A percentile compares a stretch with the other conserved stretches of the same genome.
Evolutionary conservation across 2,888 invertebrate genomes (phyloP).

Genomic region (Augochlorella aurata): DNA sequence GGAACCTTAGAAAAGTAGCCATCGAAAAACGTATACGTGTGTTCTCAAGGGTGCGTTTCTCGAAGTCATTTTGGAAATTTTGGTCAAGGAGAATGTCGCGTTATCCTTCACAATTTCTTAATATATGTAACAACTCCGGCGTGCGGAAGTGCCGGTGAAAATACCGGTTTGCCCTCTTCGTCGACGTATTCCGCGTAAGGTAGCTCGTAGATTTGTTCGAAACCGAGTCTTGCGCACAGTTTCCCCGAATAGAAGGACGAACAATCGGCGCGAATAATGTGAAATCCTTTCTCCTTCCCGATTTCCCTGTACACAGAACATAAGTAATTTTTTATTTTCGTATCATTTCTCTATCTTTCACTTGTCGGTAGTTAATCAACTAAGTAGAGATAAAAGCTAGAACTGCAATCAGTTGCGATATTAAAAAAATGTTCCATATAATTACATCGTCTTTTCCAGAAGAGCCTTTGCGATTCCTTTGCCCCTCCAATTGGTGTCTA

Average conservation of each 20-base stretch:
- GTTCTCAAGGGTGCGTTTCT: slow-evolving; percentile 31
- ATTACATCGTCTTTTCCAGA: slow-evolving; percentile 86
- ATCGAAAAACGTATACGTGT: background rate
- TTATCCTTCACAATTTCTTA: slow-evolving; percentile 68
- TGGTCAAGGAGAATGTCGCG: slow-evolving; percentile 16
- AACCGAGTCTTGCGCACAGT: slow-evolving; percentile 88
- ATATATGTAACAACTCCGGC: slow-evolving; percentile 84
- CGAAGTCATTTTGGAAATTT: slow-evolving; percentile 21
- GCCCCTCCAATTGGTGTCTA: slow-evolving; percentile 86
- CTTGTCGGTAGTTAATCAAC: too few species aligned
- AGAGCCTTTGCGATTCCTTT: slow-evolving; percentile 87
- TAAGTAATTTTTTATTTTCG: too few species aligned
- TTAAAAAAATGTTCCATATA: background rate
- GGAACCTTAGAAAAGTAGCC: slow-evolving; percentile 6
- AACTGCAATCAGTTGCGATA: background rate
- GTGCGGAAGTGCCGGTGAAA: slow-evolving; percentile 87
- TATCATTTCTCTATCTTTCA: too few species aligned
- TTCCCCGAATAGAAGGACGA: slow-evolving; percentile 90
- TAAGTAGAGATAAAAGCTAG: background rate
- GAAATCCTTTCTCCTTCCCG: slow-evolving; percentile 83
- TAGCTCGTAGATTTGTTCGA: slow-evolving; percentile 86
- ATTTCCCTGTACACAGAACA: slow-evolving; percentile 83
- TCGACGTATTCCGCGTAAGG: slow-evolving; percentile 86
- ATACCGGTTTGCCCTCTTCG: slow-evolving; percentile 85
- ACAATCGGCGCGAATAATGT: slow-evolving; percentile 88